Evolutionary conservation across 2,797 vertebrate species (phyloP).

Genomic region (Danio albolineatus): DNA sequence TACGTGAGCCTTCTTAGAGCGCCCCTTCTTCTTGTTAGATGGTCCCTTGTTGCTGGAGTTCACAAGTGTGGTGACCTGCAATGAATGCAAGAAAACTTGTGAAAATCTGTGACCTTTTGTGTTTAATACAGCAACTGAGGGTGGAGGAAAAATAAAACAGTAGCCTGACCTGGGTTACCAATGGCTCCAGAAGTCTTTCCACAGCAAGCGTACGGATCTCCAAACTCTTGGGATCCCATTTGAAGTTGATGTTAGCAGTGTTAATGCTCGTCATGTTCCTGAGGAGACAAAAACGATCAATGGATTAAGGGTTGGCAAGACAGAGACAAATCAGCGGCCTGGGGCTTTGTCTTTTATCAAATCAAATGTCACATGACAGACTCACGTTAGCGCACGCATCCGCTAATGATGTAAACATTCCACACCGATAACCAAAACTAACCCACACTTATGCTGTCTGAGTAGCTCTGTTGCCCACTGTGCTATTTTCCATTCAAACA

Average conservation of each 20-base stretch:
- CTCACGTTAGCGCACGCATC: background rate
- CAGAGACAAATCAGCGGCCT: background rate
- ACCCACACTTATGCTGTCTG: slow-evolving; percentile 56
- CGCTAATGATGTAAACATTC: slow-evolving; percentile 26
- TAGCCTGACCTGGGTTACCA: slow-evolving; percentile 92
- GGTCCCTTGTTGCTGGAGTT: slow-evolving; percentile 98
- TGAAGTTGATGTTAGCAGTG: slow-evolving; percentile 95
- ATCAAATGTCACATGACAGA: slow-evolving; percentile 24
- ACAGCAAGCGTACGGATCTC: slow-evolving; percentile 97
- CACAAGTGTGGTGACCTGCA: slow-evolving; percentile 95
- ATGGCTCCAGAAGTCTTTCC: slow-evolving; percentile 92
- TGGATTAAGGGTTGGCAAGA: background rate
- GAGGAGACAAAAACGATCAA: slow-evolving; percentile 10
- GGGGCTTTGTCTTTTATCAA: slow-evolving; percentile 10
- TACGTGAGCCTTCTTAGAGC: slow-evolving; percentile 98
- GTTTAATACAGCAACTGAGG: background rate
- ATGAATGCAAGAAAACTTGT: background rate
- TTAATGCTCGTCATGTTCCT: slow-evolving; percentile 88
- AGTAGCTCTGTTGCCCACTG: slow-evolving; percentile 67
- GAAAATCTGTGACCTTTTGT: background rate
- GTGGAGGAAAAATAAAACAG: background rate
- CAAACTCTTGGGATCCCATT: slow-evolving; percentile 98
- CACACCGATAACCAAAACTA: slow-evolving; percentile 48
- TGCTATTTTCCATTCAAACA: slow-evolving; percentile 70
- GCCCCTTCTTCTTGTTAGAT: slow-evolving; percentile 98